These are phyloP conservation scores for Polymixis lichenea DNA, from an alignment of 2,888 invertebrate genomes.

Conservation along the genomic window DNA sequence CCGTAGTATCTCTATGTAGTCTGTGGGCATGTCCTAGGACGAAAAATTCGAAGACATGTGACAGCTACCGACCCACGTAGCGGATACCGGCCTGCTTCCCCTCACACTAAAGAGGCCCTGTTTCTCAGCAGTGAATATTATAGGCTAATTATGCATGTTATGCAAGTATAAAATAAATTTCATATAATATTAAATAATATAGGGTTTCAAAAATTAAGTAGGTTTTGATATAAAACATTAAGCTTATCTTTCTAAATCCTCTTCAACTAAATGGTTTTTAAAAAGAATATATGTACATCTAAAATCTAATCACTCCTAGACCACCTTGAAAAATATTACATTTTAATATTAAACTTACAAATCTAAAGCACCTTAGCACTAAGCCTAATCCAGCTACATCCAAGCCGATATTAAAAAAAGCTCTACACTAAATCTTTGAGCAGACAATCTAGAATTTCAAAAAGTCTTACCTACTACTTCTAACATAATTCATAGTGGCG, in stretches of 20 bases:
- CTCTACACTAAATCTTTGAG: conserved; percentile 45
- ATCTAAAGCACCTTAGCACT: conserved; percentile 10
- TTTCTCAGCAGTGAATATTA: too few species aligned
- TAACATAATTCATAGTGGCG: conserved; percentile 59
- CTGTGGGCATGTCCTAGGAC: too few species aligned
- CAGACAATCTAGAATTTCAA: conserved; percentile 39
- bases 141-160: too few species aligned
- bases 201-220: not conserved
- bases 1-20: too few species aligned
- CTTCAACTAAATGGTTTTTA: not conserved
- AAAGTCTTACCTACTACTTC: conserved; percentile 35
- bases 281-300: not conserved
- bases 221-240: not conserved
- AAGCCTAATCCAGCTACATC: conserved; percentile 25
- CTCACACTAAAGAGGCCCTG: too few species aligned
- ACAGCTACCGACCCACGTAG: too few species aligned
- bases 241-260: not conserved
- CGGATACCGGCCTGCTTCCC: too few species aligned
- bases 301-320: not conserved
- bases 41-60: too few species aligned
- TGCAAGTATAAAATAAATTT: not conserved
- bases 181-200: too few species aligned
- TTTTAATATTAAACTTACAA: conserved; percentile 21
- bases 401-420: conserved; percentile 35
- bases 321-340: not conserved